A percentile compares a stretch with the other conserved stretches of the same genome.
Conservation (phyloP, 2,113 vertebrate species). For the Ariopsis seemanni region DNA sequence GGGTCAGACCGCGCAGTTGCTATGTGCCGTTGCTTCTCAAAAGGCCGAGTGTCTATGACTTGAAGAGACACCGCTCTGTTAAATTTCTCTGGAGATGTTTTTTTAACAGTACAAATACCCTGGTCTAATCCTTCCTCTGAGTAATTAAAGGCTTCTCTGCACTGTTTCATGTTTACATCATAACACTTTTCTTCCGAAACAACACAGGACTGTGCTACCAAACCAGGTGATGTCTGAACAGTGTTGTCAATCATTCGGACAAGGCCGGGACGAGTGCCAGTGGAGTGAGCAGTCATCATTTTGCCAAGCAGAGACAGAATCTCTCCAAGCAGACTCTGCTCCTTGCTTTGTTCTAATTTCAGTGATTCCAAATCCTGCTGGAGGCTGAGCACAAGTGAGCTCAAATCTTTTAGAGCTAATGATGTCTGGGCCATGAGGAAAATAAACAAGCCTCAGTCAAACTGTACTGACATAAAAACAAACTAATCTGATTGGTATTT, state of each 20-base stretch:
- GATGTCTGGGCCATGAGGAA: constrained; percentile 52
- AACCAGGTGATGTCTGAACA: constrained; percentile 66
- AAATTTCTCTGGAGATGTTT: constrained; percentile 2
- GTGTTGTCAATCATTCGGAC: constrained; percentile 56
- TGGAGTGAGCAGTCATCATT: constrained; percentile 56
- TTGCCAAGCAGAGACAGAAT: constrained; percentile 62
- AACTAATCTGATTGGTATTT: not conserved
- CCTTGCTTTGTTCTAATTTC: constrained; percentile 63
- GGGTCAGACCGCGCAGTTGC: not conserved
- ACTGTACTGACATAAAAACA: constrained; percentile 16
- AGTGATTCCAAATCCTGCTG: constrained; percentile 61
- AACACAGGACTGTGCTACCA: constrained; percentile 41
- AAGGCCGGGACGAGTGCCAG: constrained; percentile 40
- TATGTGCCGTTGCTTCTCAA: constrained; percentile 1
- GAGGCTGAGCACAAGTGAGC: constrained; percentile 59
- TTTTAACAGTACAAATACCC: constrained; percentile 18
- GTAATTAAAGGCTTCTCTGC: constrained; percentile 11
- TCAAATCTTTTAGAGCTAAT: constrained; percentile 57
- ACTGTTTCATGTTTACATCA: constrained; percentile 32
- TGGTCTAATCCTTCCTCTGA: constrained; percentile 2
- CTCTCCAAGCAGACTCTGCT: constrained; percentile 63
- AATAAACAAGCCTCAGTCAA: constrained; percentile 27
- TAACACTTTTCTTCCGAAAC: constrained; percentile 35
- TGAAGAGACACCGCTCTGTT: constrained; percentile 16
- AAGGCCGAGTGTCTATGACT: not conserved